A percentile compares a stretch with the other conserved stretches of the same genome.
Evolutionary conservation across 2,113 vertebrate species (phyloP).

Genomic region (Phoenicopterus ruber): DNA sequence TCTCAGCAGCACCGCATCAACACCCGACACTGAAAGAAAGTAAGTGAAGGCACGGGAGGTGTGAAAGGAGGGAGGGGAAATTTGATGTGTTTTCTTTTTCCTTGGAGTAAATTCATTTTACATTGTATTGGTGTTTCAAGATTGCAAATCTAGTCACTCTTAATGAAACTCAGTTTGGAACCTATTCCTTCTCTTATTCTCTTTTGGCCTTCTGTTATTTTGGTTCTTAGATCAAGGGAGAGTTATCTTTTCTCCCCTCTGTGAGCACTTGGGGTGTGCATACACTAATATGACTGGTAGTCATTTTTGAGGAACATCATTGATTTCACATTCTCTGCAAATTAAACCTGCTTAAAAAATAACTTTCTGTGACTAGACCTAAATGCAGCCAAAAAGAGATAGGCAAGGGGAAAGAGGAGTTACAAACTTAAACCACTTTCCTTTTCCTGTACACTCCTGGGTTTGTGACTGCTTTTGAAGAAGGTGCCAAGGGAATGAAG

Average conservation of each 20-base stretch:
- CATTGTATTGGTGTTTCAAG: not conserved
- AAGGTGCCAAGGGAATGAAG: slow-evolving; percentile 17
- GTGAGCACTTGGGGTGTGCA: not conserved
- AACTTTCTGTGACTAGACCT: not conserved
- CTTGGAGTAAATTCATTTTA: not conserved
- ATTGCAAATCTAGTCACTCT: not conserved
- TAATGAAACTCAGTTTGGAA: not conserved
- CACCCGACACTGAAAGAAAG: slow-evolving; percentile 94
- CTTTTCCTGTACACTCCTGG: slow-evolving; percentile 9
- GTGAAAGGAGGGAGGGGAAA: not conserved
- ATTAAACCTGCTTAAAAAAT: not conserved
- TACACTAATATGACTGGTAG: not conserved
- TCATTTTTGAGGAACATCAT: not conserved
- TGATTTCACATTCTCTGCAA: not conserved
- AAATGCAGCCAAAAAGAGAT: not conserved
- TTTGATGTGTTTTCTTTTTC: not conserved
- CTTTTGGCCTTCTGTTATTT: not conserved
- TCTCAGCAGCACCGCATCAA: slow-evolving; percentile 87
- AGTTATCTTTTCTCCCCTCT: not conserved
- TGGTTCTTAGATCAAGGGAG: not conserved
- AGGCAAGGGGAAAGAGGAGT: not conserved
- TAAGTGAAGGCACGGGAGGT: slow-evolving; percentile 72
- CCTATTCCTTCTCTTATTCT: not conserved
- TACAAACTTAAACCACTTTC: not conserved
- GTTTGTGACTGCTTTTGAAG: slow-evolving; percentile 40